A percentile compares a stretch with the other conserved stretches of the same genome.
These are phyloP conservation scores for Acleris cristana DNA, from an alignment of 2,888 invertebrate species.

Conservation along the genomic window DNA sequence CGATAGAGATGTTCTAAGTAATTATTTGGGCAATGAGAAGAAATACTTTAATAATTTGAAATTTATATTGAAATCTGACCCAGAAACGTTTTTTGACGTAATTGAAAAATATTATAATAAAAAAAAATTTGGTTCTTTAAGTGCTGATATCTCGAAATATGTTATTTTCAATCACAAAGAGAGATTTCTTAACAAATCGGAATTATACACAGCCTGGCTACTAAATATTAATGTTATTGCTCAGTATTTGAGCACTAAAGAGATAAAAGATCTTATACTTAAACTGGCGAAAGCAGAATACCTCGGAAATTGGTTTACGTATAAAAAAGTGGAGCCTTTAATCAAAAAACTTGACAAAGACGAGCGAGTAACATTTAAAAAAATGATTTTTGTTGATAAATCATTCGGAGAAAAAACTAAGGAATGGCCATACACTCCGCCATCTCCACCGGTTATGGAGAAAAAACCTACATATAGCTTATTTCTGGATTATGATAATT, in stretches of 20 bases:
- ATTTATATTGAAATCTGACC: constrained; percentile 15
- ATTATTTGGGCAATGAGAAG: constrained; percentile 10
- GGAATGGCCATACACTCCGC: constrained; percentile 20
- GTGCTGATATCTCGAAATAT: constrained; percentile 16
- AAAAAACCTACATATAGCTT: constrained; percentile 8
- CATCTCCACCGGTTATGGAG: constrained; percentile 10
- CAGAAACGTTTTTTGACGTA: constrained; percentile 19
- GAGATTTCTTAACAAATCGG: constrained; percentile 14
- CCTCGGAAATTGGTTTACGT: constrained; percentile 17
- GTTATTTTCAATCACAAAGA: constrained; percentile 20
- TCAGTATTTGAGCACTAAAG: constrained; percentile 13
- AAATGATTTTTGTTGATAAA: constrained; percentile 23
- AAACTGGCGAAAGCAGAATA: constrained; percentile 28
- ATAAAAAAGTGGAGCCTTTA: constrained; percentile 24
- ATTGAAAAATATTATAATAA: constrained; percentile 20
- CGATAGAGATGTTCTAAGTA: constrained; percentile 1
- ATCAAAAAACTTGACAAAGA: constrained; percentile 22
- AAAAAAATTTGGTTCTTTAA: neutral
- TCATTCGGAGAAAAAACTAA: constrained; percentile 16
- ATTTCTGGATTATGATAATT: constrained; percentile 7
- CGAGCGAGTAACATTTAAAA: constrained; percentile 16
- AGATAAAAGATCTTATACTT: constrained; percentile 16
- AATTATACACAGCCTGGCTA: constrained; percentile 27
- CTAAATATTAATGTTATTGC: constrained; percentile 12
- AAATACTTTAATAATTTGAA: constrained; percentile 12